Percentiles rank a stretch among this genome's conserved stretches.
Conservation (phyloP, 2,113 vertebrate genomes). For the Alethe castanea region DNA sequence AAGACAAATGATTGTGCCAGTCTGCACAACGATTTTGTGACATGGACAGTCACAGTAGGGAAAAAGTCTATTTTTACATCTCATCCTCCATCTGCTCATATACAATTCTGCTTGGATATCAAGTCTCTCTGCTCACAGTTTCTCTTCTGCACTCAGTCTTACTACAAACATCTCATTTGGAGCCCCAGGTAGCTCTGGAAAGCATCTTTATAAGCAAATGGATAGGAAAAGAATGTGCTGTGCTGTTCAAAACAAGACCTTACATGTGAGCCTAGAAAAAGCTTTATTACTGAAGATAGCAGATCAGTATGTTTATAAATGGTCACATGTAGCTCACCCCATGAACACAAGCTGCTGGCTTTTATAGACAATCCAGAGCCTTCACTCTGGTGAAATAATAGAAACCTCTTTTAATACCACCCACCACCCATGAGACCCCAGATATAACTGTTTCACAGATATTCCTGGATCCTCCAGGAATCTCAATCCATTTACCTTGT, state of each 20-base stretch:
- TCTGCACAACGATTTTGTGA: background rate
- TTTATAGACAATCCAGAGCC: background rate
- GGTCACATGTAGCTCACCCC: background rate
- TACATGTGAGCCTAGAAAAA: background rate
- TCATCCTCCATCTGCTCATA: constrained; percentile 45
- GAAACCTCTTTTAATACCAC: background rate
- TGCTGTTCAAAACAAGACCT: background rate
- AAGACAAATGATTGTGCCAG: background rate
- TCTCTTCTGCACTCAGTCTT: background rate
- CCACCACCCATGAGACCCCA: background rate
- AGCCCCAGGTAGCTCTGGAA: background rate
- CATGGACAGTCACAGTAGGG: background rate
- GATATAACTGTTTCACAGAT: background rate
- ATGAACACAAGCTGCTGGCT: background rate
- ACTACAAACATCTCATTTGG: background rate
- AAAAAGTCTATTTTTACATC: constrained; percentile 46
- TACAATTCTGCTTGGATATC: background rate
- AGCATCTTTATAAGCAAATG: background rate
- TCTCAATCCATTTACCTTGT: background rate
- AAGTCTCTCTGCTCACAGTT: background rate
- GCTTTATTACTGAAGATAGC: background rate
- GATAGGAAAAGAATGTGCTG: background rate
- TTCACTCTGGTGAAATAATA: background rate
- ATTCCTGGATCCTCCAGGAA: background rate
- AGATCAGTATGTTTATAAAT: background rate